phyloP scores from a whole-genome alignment of 2,888 invertebrate species.

The Sipha maydis region DNA sequence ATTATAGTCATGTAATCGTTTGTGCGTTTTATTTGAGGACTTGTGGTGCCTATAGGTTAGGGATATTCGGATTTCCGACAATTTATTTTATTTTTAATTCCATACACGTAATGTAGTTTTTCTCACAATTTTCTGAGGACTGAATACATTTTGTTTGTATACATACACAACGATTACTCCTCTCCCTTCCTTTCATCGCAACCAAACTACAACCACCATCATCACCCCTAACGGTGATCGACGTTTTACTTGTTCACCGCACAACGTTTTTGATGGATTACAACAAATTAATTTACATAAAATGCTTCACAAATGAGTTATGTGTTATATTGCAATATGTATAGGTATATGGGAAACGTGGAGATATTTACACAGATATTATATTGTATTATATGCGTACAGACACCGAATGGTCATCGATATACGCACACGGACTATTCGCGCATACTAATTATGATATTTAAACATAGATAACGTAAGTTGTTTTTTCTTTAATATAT shows the following conservation, averaged over 20 bases:
- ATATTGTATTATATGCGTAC: neutral
- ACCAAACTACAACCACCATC: too few species aligned
- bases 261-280: neutral
- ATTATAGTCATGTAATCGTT: too few species aligned
- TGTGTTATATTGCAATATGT: neutral
- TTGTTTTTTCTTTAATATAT: neutral
- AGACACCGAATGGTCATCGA: neutral
- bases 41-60: too few species aligned
- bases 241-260: neutral
- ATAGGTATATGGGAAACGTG: neutral
- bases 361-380: neutral
- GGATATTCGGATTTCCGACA: neutral
- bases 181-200: neutral
- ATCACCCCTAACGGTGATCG: neutral
- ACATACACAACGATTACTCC: neutral
- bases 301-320: neutral
- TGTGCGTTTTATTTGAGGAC: too few species aligned
- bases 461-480: neutral
- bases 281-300: constrained; percentile 21
- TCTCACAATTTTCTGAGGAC: neutral
- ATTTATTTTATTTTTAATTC: neutral
- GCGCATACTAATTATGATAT: constrained; percentile 20
- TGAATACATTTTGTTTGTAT: neutral
- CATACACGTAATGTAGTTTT: neutral
- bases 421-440: neutral